These are phyloP conservation scores for Rhinopomastus cyanomelas DNA, from an alignment of 2,113 vertebrate species.

Conservation along the genomic window DNA sequence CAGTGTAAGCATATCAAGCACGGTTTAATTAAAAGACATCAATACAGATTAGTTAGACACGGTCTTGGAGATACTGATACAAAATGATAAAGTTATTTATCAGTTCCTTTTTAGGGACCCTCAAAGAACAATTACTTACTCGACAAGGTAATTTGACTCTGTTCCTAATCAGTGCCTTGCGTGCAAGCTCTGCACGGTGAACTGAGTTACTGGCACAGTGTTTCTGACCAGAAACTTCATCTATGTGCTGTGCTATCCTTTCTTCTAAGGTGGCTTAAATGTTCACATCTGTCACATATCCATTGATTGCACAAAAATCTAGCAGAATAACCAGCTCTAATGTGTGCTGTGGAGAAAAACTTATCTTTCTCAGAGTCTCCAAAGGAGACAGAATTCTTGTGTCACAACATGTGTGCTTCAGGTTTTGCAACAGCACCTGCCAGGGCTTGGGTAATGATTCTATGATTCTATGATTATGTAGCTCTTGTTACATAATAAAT, in stretches of 20 bases:
- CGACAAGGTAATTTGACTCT: conserved; percentile 44
- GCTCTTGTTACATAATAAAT: not conserved
- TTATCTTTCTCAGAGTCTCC: not conserved
- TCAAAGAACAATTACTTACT: conserved; percentile 66
- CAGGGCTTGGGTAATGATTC: not conserved
- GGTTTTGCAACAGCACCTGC: not conserved
- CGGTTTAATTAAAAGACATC: conserved; percentile 81
- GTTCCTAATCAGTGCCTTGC: conserved; percentile 41
- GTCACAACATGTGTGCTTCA: not conserved
- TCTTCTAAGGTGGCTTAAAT: conserved; percentile 34
- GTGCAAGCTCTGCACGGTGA: not conserved
- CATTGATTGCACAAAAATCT: not conserved
- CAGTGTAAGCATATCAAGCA: conserved; percentile 68
- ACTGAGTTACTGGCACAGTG: not conserved
- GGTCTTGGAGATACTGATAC: conserved; percentile 72
- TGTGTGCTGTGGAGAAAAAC: not conserved
- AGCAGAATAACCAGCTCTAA: conserved; percentile 28
- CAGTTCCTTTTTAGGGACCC: conserved; percentile 55
- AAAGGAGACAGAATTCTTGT: not conserved
- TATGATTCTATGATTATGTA: too few species aligned
- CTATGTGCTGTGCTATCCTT: not conserved
- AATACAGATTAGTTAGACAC: conserved; percentile 78
- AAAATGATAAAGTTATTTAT: conserved; percentile 77
- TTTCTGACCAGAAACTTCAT: conserved; percentile 26
- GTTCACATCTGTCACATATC: conserved; percentile 31